Evolutionary conservation across 2,113 vertebrate genomes (phyloP), one percentile per base, ranked within the genome.

Genomic region (Pachypanchax playfairii): DNA sequence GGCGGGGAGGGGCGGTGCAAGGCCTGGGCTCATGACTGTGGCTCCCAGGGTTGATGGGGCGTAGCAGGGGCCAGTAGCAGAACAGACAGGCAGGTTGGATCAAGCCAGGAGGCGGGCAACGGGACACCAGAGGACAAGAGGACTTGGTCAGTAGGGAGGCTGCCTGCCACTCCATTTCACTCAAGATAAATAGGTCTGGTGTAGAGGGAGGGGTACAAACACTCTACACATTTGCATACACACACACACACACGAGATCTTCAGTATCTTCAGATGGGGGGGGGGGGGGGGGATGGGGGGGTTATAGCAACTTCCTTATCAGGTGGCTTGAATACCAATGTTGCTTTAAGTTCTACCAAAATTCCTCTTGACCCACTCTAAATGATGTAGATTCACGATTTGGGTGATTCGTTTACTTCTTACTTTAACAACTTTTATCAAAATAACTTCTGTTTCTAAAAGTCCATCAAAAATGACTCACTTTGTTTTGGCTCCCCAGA

Each of bases 141-240:
- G 43, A 52, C 26, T 0, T 31, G 48, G 68, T 69, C 70, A 57
- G 44, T 24, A 11, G 83, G 70, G 68, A 68, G 58, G 62, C 61
- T 41, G 46, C 67, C 56, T 72, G 77, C 72, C 74, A 69, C 65
- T 77, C 72, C 67, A 56, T 78, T 75, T 84, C 58, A 77, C 53
- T 55, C 29, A 0, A 73, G 73, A 89, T 85, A 52, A 76, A 86
- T 82, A 0, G n/a, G 41, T 17, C 9, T 15, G 25, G 13, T 12
- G 38, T 21, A 20, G 39, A 18, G n/a, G 39, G 20, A 9, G 39
- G 18, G 8, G 7, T 18, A 8, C 7, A 5, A 20, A 20, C n/a
- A 18, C n/a, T n/a, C n/a, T n/a, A n/a, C 10, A 35, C 33, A 35
- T 35, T 9, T 35, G 33, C 11, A 11, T 35, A 11, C 10, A 12